Conservation (phyloP, 2,888 invertebrate genomes). For the Julus scanicus region DNA sequence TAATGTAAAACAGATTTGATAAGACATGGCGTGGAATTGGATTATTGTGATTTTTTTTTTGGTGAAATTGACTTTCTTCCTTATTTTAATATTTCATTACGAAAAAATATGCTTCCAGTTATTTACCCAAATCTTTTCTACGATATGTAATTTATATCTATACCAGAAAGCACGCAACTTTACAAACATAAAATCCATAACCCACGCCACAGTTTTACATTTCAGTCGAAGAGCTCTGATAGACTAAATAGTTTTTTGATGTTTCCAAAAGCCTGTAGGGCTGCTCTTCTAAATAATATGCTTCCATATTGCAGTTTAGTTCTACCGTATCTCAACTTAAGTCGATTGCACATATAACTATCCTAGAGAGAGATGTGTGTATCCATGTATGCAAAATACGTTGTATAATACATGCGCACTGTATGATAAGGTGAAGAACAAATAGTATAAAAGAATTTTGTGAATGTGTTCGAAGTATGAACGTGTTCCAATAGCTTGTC, state of each 20-base stretch:
- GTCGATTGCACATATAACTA: too few relatives aligned
- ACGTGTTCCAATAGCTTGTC: too few relatives aligned
- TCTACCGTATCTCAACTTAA: too few relatives aligned
- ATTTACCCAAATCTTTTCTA: neutral
- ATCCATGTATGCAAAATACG: too few relatives aligned
- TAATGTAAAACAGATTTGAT: neutral
- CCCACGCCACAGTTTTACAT: neutral
- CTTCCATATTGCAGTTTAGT: neutral
- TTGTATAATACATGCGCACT: too few relatives aligned
- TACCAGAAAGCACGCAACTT: neutral
- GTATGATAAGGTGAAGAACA: too few relatives aligned
- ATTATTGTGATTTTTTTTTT: neutral
- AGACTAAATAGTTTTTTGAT: neutral
- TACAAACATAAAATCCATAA: neutral
- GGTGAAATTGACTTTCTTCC: neutral
- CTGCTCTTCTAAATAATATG: neutral
- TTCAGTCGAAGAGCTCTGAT: neutral
- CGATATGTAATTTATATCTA: neutral
- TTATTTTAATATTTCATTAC: neutral
- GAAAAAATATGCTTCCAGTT: neutral
- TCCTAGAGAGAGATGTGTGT: too few relatives aligned
- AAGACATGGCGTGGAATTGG: neutral
- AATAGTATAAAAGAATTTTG: too few relatives aligned
- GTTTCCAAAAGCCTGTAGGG: neutral
- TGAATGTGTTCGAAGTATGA: too few relatives aligned